Conservation (phyloP, 1,140 invertebrate genomes). For the Aleiodes sp. region DNA sequence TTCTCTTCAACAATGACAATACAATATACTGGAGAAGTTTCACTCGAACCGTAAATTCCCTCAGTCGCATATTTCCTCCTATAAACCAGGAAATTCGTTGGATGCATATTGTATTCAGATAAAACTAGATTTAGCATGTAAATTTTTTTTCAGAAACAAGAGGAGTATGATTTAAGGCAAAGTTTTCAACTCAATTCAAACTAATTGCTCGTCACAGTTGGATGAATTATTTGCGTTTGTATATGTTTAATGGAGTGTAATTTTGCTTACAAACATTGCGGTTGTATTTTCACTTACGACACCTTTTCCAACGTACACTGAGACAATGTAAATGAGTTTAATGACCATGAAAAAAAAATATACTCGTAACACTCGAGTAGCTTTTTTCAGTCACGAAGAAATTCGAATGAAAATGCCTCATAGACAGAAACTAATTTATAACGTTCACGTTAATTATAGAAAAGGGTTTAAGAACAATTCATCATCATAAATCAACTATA, state of each 20-base stretch:
- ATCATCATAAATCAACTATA: not conserved
- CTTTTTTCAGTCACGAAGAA: no score
- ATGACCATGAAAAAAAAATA: no score
- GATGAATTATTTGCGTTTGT: not conserved
- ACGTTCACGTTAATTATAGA: no score
- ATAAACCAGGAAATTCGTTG: not conserved
- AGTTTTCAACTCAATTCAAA: conserved; percentile 6
- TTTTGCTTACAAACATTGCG: not conserved
- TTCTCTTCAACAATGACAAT: conserved; percentile 3
- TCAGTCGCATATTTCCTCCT: not conserved
- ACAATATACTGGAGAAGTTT: conserved; percentile 21
- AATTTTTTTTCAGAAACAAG: not conserved
- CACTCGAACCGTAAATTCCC: not conserved
- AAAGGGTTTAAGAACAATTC: not conserved
- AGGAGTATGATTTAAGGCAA: not conserved
- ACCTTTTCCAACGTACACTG: not conserved
- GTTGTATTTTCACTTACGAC: not conserved
- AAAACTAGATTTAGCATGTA: not conserved
- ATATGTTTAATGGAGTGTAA: conserved; percentile 26
- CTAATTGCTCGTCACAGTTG: conserved; percentile 23
- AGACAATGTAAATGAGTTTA: not conserved
- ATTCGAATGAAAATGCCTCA: not conserved
- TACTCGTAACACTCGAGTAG: no score
- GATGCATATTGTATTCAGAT: not conserved
- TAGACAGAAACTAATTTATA: no score